Evolutionary conservation across 2,113 vertebrate genomes (phyloP).

Genomic region (Setophaga kirtlandii): DNA sequence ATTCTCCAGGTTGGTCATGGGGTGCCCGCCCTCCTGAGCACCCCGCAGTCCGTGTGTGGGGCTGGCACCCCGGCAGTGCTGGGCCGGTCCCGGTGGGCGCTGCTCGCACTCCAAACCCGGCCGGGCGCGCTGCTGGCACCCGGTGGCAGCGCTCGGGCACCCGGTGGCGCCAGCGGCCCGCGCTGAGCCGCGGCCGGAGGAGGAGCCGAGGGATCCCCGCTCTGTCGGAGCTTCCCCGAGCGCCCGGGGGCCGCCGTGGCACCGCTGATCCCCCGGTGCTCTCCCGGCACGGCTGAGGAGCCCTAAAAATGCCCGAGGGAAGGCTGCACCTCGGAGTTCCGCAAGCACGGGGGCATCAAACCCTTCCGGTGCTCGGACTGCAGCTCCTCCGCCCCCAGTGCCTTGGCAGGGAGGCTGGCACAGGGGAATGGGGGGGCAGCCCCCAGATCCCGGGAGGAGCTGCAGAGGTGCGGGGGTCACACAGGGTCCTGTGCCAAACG

Average conservation of each 20-base stretch:
- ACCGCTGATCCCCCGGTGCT: background rate
- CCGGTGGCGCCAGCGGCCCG: background rate
- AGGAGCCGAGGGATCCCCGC: fast-evolving
- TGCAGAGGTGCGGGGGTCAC: no score
- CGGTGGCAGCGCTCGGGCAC: background rate
- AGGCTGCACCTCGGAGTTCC: constrained; percentile 33
- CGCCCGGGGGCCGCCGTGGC: fast-evolving
- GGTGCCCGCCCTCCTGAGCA: background rate
- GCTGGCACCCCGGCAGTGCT: background rate
- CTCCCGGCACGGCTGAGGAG: background rate
- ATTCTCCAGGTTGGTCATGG: background rate
- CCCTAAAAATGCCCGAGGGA: background rate
- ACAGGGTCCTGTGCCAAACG: fast-evolving
- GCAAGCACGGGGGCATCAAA: constrained; percentile 84
- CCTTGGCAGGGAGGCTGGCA: background rate
- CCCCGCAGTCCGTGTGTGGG: background rate
- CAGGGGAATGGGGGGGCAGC: background rate
- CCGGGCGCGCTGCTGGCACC: background rate
- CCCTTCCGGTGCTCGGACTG: constrained; percentile 90
- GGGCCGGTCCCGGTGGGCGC: background rate
- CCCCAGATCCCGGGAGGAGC: background rate
- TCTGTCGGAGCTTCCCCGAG: background rate
- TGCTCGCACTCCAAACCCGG: background rate
- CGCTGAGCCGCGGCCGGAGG: background rate
- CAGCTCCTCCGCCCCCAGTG: constrained; percentile 92